Conservation (phyloP, 2,113 vertebrate species). For the Girardinichthys multiradiatus region DNA sequence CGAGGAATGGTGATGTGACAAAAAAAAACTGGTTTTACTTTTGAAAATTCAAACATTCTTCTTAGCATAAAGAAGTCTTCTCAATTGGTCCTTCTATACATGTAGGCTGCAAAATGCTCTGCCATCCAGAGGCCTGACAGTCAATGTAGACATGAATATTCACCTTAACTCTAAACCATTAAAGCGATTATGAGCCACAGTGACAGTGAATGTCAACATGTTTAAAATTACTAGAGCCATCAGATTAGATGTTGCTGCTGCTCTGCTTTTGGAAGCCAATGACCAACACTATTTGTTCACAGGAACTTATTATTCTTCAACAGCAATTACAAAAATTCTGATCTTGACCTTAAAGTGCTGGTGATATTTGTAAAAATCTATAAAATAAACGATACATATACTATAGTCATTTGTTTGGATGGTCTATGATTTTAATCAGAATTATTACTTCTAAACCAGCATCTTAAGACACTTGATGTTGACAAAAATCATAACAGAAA, state of each 20-base stretch:
- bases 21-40: conserved; percentile 9
- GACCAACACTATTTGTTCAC: not conserved
- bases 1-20: conserved; percentile 29
- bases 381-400: not conserved
- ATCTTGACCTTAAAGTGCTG: not conserved
- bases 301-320: not conserved
- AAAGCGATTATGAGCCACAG: not conserved
- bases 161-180: conserved; percentile 23
- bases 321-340: not conserved
- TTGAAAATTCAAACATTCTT: conserved; percentile 8
- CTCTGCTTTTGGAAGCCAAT: not conserved
- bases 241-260: not conserved
- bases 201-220: not conserved
- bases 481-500: conserved; percentile 16
- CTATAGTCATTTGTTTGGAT: too few relatives aligned
- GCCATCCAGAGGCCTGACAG: conserved; percentile 49
- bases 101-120: conserved; percentile 20
- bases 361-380: not conserved
- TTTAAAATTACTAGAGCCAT: not conserved
- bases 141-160: conserved; percentile 40
- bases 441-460: not conserved
- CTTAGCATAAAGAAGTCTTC: not conserved
- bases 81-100: conserved; percentile 28
- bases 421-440: too few relatives aligned
- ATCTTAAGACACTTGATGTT: not conserved